These are phyloP conservation scores for Equus przewalskii DNA, from an alignment of 2,113 vertebrate genomes.

Conservation along the genomic window DNA sequence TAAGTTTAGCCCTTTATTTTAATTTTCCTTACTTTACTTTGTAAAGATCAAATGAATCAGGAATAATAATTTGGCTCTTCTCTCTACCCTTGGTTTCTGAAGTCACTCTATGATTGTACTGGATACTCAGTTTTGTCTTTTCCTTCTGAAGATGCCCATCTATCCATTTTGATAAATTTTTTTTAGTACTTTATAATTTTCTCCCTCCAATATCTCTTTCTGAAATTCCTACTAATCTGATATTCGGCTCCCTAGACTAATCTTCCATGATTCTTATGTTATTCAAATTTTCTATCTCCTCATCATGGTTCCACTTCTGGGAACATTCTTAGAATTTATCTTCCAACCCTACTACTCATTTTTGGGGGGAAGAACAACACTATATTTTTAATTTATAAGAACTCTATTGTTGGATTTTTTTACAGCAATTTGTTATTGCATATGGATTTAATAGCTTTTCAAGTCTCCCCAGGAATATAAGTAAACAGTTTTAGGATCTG, in stretches of 20 bases:
- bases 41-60: not conserved
- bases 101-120: not conserved
- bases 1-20: not conserved
- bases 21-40: not conserved
- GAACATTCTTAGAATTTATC: conserved; percentile 32
- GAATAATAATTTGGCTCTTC: not conserved
- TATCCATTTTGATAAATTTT: not conserved
- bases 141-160: not conserved
- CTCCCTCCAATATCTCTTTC: not conserved
- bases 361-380: not conserved
- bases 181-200: not conserved
- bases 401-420: not conserved
- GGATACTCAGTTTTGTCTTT: not conserved
- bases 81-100: not conserved
- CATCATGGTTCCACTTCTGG: not conserved
- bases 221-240: not conserved
- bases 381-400: conserved; percentile 6
- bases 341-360: not conserved
- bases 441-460: conserved; percentile 23
- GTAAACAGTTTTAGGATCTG: not conserved
- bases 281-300: conserved; percentile 26
- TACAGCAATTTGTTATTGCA: not conserved
- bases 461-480: not conserved
- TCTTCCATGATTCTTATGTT: not conserved
- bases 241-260: not conserved